phyloP scores from a whole-genome alignment of 2,113 vertebrate genomes.

The Hydropotes inermis region DNA sequence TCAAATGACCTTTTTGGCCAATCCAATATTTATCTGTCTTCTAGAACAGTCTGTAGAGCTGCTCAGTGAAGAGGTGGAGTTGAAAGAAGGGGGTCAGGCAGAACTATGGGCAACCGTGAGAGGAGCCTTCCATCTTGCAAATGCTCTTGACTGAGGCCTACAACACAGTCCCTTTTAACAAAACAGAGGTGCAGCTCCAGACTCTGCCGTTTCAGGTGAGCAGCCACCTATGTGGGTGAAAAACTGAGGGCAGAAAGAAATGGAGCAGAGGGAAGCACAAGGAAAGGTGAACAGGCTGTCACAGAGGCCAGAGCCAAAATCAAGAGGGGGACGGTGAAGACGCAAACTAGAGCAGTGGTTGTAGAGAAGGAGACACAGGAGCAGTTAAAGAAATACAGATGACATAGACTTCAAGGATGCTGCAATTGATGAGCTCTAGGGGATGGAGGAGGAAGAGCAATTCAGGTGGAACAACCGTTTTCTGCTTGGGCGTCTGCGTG shows the following conservation, averaged over 20 bases:
- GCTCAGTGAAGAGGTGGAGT: background rate
- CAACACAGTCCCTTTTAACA: background rate
- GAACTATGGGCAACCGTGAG: background rate
- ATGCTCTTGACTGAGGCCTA: background rate
- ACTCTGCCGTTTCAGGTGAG: background rate
- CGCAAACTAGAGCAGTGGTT: no score
- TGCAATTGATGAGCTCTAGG: background rate
- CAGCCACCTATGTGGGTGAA: background rate
- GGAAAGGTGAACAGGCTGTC: background rate
- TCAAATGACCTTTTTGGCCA: background rate
- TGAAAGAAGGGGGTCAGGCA: background rate
- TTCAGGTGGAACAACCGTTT: background rate
- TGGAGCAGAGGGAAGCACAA: background rate
- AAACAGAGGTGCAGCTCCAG: background rate
- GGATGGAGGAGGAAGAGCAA: background rate
- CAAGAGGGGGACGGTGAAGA: background rate
- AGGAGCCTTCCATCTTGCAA: background rate
- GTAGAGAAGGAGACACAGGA: background rate
- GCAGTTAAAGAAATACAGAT: background rate
- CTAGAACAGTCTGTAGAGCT: background rate
- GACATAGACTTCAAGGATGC: background rate
- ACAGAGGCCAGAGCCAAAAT: background rate
- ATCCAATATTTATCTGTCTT: background rate
- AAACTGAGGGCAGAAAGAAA: background rate
- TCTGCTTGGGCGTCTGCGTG: background rate